Base-by-base conservation (phyloP, 2,797 vertebrate genomes). In the Bradypodion ventrale region DNA sequence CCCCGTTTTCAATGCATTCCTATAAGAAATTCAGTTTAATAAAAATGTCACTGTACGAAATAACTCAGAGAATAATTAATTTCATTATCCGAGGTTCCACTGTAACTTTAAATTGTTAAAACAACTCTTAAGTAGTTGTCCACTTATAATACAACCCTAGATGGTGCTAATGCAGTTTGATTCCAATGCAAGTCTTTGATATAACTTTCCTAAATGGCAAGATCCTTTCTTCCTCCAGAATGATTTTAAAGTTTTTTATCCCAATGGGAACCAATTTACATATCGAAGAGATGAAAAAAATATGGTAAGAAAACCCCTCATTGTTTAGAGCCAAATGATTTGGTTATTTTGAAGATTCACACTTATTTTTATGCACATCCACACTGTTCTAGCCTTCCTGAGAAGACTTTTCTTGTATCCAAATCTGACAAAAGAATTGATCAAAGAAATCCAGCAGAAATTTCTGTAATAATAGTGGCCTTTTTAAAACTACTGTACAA, bases 61-160 rank as follows among this genome's bases (percentile, higher is more conserved):
- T n/a, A n/a, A n/a, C n/a, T n/a, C n/a, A n/a, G n/a, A n/a, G n/a
- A n/a, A n/a, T n/a, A n/a, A n/a, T n/a, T n/a, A n/a, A n/a, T n/a
- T n/a, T n/a, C n/a, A n/a, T n/a, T n/a, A n/a, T n/a, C n/a, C n/a
- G n/a, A n/a, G n/a, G n/a, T n/a, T n/a, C n/a, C n/a, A n/a, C n/a
- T n/a, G n/a, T n/a, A 37, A 72, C 66, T 84, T 40, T 66, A 56
- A 88, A 88, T 86, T 91, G 83, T 44, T 81, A 88, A 93, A 88
- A 0, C 13, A 85, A 46, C 32, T 75, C 16, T 5, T 63, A 83
- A 40, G 23, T 60, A 12, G 1, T 35, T 27, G 0, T 13, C 6
- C 32, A 63, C 7, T 29, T 63, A 63, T 82, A 52, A 60, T 73
- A 40, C 42, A 68, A 85, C 63, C 74, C 60, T 75, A 66, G 78